Base-by-base conservation (phyloP, 2,113 vertebrate species). In the Tachysurus vachellii region DNA sequence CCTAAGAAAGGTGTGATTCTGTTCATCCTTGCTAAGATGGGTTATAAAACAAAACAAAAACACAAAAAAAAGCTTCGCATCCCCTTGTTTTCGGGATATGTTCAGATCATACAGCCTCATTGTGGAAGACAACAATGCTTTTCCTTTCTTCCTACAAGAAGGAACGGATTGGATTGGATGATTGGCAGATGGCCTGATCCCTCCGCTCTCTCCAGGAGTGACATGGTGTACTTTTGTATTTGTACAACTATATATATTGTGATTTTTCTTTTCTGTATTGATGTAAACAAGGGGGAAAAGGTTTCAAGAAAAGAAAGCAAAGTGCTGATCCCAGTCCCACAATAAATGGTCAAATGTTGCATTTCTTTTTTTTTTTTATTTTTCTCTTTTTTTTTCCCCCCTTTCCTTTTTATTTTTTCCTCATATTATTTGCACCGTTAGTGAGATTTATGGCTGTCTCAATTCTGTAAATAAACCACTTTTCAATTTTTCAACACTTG, bases 221-320 rank as follows among this genome's bases (percentile, higher is more conserved):
- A 93, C 94, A 93, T 94, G 81, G 0, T 93, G 95, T 95, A 95
- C 93, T 94, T 91, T 83, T 95, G 95, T 96, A 92, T 93, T 94
- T 95, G 95, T 96, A 95, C 96, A 96, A 93, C 94, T 94, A 92
- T 96, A 95, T 96, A 96, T 95, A 93, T 93, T 94, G 94, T 96
- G 95, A 93, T 73, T 87, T 59, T 80, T 80, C 23, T 80, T 87
- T 94, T 96, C 96, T 96, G 93, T 94, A 96, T 96, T 92, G 92
- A 94, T 95, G 94, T 96, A 95, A 95, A 91, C 93, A 93, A 93
- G 90, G 70, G 61, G 91, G 70, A 91, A 90, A 83, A 53, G 90
- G 91, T 93, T 88, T 68, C n/a, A 50, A 83, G 83, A 83, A 93
- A 93, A 93, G 91, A 94, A 95, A 91, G 85, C 88, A 93, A 77